Evolutionary conservation across 1,140 invertebrate species (phyloP).

Genomic region (Cyclina sinensis): DNA sequence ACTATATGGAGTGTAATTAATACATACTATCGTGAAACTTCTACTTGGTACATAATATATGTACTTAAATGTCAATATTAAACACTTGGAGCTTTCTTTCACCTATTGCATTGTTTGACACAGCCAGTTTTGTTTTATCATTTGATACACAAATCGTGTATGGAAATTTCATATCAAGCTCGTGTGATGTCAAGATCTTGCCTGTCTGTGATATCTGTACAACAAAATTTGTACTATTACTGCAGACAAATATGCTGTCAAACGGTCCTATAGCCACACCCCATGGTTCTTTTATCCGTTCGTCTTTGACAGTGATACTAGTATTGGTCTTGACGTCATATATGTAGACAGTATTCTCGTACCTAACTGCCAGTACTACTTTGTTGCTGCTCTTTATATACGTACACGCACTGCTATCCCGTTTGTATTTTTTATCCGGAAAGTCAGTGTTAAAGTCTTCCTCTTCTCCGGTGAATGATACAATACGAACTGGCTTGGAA

Average conservation of each 20-base stretch:
- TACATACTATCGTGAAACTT: no score
- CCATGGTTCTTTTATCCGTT: background rate
- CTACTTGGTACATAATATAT: no score
- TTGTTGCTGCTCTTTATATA: constrained; percentile 5
- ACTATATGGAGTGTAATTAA: no score
- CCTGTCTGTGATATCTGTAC: background rate
- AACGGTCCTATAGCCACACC: background rate
- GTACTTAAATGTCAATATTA: background rate
- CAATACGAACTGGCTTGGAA: background rate
- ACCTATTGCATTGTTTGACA: background rate
- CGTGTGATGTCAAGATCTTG: background rate
- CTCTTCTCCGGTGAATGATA: background rate
- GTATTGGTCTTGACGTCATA: background rate
- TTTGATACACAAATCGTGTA: constrained; percentile 10
- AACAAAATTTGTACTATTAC: background rate
- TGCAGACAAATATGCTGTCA: constrained; percentile 20
- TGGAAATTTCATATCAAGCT: background rate
- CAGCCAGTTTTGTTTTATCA: background rate
- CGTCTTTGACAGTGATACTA: background rate
- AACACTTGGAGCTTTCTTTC: background rate
- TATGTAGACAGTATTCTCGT: constrained; percentile 1
- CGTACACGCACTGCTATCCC: background rate
- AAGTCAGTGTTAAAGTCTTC: background rate
- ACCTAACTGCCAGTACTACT: background rate
- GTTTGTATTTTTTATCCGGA: background rate